phyloP scores from a whole-genome alignment of 2,797 vertebrate genomes.

The Carcharodon carcharias region DNA sequence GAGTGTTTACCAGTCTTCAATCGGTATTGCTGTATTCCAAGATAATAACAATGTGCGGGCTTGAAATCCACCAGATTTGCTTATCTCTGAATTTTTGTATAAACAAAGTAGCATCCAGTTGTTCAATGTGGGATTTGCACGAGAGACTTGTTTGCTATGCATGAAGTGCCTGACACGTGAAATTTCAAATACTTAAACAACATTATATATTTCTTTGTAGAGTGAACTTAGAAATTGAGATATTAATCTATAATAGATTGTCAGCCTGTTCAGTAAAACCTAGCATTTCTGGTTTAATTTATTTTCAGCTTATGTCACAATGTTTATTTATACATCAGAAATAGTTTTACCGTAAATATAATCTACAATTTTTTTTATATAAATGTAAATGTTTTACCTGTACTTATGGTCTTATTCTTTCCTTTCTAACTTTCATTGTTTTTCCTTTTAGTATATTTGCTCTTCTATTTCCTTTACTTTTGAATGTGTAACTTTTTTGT shows the following conservation, averaged over 20 bases:
- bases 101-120: background rate
- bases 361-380: background rate
- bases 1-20: background rate
- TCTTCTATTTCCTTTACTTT: background rate
- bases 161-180: background rate
- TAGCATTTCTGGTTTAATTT: background rate
- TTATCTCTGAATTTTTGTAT: background rate
- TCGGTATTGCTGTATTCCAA: background rate
- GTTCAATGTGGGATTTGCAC: background rate
- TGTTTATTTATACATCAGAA: background rate
- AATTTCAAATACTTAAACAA: background rate
- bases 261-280: background rate
- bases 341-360: background rate
- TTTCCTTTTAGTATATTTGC: background rate
- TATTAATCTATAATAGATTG: background rate
- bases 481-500: background rate
- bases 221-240: background rate
- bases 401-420: background rate
- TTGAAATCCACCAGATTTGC: background rate
- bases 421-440: background rate
- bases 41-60: background rate
- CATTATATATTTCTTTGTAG: background rate
- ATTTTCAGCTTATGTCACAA: background rate
- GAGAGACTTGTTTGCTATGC: background rate
- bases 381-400: too few relatives aligned